Base-by-base conservation (phyloP, 2,888 invertebrate species). In the Ecliptopera silaceata region DNA sequence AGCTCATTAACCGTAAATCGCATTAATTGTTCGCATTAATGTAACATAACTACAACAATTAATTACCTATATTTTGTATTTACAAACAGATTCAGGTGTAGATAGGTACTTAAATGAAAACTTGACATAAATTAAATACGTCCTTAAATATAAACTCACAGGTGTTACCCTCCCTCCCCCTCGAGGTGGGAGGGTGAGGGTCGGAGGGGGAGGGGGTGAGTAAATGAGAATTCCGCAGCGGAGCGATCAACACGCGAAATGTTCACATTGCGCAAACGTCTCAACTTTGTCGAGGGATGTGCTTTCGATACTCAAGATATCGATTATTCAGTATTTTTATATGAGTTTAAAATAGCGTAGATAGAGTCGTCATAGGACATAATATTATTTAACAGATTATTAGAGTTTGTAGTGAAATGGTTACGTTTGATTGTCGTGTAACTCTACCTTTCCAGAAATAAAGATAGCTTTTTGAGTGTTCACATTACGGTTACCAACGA, bases 221-320 rank as follows among this genome's bases (percentile, higher is more conserved):
- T 74, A 89, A 88, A 88, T 89, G 89, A 88, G 87, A 89, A 88
- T 89, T 89, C 89, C 89, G 76, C 80, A 79, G 84, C 73, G 78
- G 80, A 79, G 79, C 85, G 88, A 88, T 88, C 90, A 88, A 87
- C 89, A 87, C 87, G 83, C 77, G 84, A 90, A 91, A 91, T 88
- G 87, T 91, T 79, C 79, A 90, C 90, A 90, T 90, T 90, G 88
- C 89, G 90, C 79, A 86, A 90, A 89, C 90, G 90, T 91, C 90
- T 90, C 90, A 90, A 90, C 89, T 91, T 91, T 72, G 61, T 10
- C 8, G 52, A 78, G 78, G 66, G 69, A 72, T 22, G 42, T 12
- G 20, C 41, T 5, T 8, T 36, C 15, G 36, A 13, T 26, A 13
- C 8, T 12, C 20, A 6, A 20, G 8, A n/a, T 22, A 8, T 41